A percentile compares a stretch with the other conserved stretches of the same genome.
These are phyloP conservation scores for Microtus montanus DNA, from an alignment of 2,113 vertebrate genomes.

Conservation along the genomic window DNA sequence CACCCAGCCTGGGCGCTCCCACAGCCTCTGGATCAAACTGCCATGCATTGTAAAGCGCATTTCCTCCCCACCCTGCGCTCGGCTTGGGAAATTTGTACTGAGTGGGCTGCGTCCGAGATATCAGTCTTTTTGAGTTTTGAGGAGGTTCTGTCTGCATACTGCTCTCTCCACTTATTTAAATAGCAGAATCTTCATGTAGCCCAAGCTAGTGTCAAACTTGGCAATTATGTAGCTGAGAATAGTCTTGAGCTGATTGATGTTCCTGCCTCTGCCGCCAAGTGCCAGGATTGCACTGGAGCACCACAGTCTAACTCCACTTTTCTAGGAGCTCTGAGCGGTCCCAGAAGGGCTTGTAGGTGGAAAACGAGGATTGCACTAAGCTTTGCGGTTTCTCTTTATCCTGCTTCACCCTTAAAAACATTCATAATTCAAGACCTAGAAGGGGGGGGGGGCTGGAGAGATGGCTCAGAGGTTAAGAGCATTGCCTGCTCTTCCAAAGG, in stretches of 20 bases:
- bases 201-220: neutral
- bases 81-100: conserved; percentile 14
- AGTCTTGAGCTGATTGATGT: neutral
- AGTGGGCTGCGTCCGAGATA: neutral
- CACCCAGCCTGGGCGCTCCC: neutral
- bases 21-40: neutral
- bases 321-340: too few species aligned
- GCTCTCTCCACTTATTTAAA: neutral
- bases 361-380: too few species aligned
- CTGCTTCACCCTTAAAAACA: neutral
- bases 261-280: neutral
- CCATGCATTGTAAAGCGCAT: neutral
- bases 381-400: neutral
- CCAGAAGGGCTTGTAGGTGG: too few species aligned
- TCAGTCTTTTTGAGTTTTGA: neutral
- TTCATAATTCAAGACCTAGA: neutral
- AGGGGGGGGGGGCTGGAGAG: too few species aligned
- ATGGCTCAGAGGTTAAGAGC: too few species aligned
- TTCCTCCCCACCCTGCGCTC: neutral
- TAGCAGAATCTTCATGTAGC: neutral
- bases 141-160: neutral
- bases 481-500: too few species aligned
- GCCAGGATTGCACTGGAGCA: neutral
- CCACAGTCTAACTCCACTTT: too few species aligned
- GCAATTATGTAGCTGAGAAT: neutral